phyloP scores from a whole-genome alignment of 2,797 vertebrate genomes.

The Centroberyx gerrardi region DNA sequence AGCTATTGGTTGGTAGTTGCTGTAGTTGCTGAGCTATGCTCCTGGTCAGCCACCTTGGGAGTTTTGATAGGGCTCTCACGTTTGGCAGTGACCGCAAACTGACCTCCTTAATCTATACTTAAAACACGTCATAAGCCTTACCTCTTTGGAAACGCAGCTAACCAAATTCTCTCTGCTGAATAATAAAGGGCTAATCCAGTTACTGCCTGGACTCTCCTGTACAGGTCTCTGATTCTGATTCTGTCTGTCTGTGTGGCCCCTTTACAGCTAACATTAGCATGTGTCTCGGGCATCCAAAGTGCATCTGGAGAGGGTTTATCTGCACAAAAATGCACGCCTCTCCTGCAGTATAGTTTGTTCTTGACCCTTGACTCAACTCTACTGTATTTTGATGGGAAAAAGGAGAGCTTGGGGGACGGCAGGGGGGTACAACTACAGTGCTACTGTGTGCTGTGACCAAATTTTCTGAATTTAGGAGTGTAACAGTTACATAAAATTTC shows the following conservation, averaged over 20 bases:
- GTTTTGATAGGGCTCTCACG: constrained; percentile 54
- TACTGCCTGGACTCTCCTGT: constrained; percentile 56
- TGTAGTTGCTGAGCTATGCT: neutral
- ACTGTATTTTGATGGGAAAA: constrained; percentile 2
- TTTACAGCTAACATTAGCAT: constrained; percentile 35
- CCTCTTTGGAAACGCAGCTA: constrained; percentile 61
- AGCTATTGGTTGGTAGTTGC: neutral
- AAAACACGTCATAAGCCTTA: constrained; percentile 62
- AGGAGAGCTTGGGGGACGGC: neutral
- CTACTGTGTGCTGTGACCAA: neutral
- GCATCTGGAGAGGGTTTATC: constrained; percentile 35
- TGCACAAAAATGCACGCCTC: constrained; percentile 42
- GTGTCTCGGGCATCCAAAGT: constrained; percentile 33
- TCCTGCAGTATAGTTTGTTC: constrained; percentile 23
- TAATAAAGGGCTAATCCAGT: constrained; percentile 66
- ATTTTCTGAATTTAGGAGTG: neutral
- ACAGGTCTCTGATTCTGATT: constrained; percentile 47
- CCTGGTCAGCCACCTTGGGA: constrained; percentile 15
- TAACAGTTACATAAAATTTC: neutral
- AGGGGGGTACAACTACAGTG: neutral
- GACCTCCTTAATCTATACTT: constrained; percentile 68
- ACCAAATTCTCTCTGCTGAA: constrained; percentile 59
- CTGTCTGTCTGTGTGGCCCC: constrained; percentile 37
- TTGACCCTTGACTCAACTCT: constrained; percentile 28
- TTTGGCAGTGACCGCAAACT: constrained; percentile 56